Conservation (phyloP, 2,113 vertebrate genomes). For the Haemorhous mexicanus region DNA sequence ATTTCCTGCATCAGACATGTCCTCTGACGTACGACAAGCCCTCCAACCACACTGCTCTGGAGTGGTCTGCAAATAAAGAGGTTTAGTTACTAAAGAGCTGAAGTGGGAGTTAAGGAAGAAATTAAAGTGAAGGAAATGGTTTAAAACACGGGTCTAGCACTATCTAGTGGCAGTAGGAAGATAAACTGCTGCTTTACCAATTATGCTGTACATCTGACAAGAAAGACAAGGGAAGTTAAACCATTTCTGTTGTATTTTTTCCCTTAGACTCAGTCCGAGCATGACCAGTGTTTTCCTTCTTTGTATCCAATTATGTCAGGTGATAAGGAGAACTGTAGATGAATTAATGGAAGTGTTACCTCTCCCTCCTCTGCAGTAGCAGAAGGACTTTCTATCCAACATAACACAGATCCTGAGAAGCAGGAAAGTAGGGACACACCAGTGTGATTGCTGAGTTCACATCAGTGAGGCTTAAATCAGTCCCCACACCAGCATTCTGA, state of each 20-base stretch:
- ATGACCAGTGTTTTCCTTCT: not conserved
- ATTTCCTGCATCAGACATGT: not conserved
- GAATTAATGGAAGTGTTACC: not conserved
- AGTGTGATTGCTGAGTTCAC: rapidly evolving
- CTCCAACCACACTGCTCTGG: conserved; percentile 10
- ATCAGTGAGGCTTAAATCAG: not conserved
- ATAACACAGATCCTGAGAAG: not conserved
- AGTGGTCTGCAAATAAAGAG: conserved; percentile 32
- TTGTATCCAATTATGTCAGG: not conserved
- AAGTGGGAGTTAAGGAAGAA: not conserved
- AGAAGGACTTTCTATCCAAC: not conserved
- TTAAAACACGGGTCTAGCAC: conserved; percentile 38
- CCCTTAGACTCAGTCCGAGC: not conserved
- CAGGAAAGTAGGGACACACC: not conserved
- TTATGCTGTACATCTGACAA: not conserved
- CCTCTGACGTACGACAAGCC: not conserved
- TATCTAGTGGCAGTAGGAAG: conserved; percentile 30
- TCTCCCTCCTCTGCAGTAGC: not conserved
- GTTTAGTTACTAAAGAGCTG: not conserved
- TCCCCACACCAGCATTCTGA: not conserved
- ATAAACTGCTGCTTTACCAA: not conserved
- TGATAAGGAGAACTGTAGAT: not conserved
- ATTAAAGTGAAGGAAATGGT: not conserved
- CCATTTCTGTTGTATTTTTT: not conserved
- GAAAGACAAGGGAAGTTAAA: not conserved